These are phyloP conservation scores for Gymnorhina tibicen DNA, from an alignment of 2,113 vertebrate species.

Conservation along the genomic window DNA sequence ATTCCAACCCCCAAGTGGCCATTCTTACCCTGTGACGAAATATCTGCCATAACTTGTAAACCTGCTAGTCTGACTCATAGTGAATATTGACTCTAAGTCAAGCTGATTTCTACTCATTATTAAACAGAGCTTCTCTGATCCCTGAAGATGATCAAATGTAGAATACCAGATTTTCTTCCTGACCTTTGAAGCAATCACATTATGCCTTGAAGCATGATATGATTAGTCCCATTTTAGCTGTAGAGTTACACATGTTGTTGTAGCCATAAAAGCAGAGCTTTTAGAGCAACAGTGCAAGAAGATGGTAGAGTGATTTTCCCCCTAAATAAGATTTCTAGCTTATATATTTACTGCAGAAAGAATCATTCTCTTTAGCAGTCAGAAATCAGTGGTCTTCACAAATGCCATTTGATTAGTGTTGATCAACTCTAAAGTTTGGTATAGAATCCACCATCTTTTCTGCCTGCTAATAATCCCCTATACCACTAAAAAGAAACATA, in stretches of 20 bases:
- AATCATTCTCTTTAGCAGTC: neutral
- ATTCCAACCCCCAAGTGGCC: neutral
- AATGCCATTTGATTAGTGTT: neutral
- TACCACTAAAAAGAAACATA: neutral
- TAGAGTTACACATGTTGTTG: neutral
- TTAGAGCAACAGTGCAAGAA: neutral
- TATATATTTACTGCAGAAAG: neutral
- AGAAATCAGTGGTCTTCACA: neutral
- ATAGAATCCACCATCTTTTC: neutral
- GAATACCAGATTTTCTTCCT: slow-evolving; percentile 5
- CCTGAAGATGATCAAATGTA: neutral
- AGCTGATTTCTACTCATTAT: slow-evolving; percentile 14
- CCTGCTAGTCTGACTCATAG: neutral
- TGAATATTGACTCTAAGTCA: neutral
- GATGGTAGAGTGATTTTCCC: neutral
- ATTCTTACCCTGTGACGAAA: neutral
- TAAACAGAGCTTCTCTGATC: neutral
- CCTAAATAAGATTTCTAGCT: neutral
- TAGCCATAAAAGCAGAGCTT: neutral
- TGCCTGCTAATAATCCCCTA: neutral
- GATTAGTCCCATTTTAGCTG: slow-evolving; percentile 20
- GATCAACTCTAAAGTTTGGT: neutral
- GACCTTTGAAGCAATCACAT: slow-evolving; percentile 32
- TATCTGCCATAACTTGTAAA: neutral
- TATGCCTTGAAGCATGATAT: slow-evolving; percentile 18